Conservation (phyloP, 2,888 invertebrate species). For the Ligdia adustata region DNA sequence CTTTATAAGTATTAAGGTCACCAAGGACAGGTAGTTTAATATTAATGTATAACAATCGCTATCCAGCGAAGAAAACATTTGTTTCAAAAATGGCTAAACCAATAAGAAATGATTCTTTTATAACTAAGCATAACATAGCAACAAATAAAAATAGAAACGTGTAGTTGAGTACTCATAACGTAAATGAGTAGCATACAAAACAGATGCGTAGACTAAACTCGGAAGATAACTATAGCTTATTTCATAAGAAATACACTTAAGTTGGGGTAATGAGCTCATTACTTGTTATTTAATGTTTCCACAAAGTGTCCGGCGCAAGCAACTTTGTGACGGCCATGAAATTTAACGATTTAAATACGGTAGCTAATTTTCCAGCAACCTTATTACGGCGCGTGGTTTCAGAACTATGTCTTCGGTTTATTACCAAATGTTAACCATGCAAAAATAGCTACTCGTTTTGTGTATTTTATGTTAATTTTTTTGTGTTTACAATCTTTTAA, state of each 20-base stretch:
- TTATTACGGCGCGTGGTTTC: conserved; percentile 11
- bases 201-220: conserved; percentile 12
- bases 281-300: conserved; percentile 25
- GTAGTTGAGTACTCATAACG: no score
- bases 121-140: no score
- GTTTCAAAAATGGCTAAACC: no score
- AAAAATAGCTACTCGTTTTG: conserved; percentile 1
- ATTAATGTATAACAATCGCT: no score
- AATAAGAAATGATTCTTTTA: no score
- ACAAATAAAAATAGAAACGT: no score
- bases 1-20: no score
- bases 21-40: no score
- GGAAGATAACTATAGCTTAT: conserved; percentile 12
- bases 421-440: conserved; percentile 4
- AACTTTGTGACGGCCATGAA: conserved; percentile 24
- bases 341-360: conserved; percentile 29
- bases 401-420: conserved; percentile 8
- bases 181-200: conserved; percentile 1
- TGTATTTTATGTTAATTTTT: background rate
- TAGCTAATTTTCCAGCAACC: conserved; percentile 23
- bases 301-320: conserved; percentile 23
- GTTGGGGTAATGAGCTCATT: conserved; percentile 23
- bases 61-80: no score
- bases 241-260: conserved; percentile 26
- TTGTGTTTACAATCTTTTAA: background rate